Base-by-base conservation (phyloP, 2,113 vertebrate genomes). In the Cichladusa arquata region DNA sequence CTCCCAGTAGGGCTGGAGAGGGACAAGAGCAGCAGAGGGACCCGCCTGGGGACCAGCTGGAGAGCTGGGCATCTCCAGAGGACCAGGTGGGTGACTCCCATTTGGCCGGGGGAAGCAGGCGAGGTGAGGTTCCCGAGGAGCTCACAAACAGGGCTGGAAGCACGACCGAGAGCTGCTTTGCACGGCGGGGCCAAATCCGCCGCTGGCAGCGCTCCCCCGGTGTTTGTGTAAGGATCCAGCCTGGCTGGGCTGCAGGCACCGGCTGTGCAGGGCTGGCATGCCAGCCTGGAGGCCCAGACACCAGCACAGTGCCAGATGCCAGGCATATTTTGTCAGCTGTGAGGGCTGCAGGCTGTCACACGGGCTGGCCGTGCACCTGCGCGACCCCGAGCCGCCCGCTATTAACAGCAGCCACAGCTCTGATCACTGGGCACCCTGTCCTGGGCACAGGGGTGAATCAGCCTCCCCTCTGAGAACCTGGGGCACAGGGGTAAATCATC, bases 261-360 rank as follows among this genome's bases (percentile, higher is more conserved):
- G 91, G 91, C 96, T 93, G 95, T 1, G 19, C n/a, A 1, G 81
- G 73, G 69, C 86, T 84, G 83, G 76, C 81, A 0, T 87, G 84
- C 81, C 89, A 66, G 77, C 81, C 81, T 0, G 2, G 33, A 60
- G 92, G 31, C 81, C 24, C 84, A 95, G 96, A 95, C 93, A 15
- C 14, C 14, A 44, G 83, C 76, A 47, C 86, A 19, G 77, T 34
- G 40, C 93, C 95, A 97, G 97, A 95, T 96, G 95, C 94, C 91
- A 2, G 47, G 66, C 69, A 40, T 97, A 73, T 96, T 97, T 97
- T 97, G 70, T 93, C 97, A 97, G 97, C 97, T 97, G 97, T 20
- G 16, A 8, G 8, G 78, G 73, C 87, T 57, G 87, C 1, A 34
- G 69, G 71, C 34, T 74, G 96, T 97, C 97, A 96, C 96, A 96